Evolutionary conservation across 1,140 invertebrate species (phyloP), one percentile per base, ranked within the genome.

Genomic region (Helicoverpa zea): DNA sequence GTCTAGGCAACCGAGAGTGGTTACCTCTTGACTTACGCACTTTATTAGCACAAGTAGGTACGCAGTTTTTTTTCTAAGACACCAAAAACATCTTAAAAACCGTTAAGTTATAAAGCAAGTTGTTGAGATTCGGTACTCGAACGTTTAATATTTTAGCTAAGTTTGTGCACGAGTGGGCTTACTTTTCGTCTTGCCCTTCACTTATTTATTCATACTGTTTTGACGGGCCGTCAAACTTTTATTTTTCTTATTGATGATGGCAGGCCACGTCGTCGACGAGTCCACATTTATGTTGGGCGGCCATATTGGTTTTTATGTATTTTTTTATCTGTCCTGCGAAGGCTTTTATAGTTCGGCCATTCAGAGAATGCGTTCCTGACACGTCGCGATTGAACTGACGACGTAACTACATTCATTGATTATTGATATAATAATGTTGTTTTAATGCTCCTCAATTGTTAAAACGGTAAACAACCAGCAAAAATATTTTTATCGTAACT

Each of bases 101-200:
- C 56, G 11, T 76, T 76, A 76, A 76, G 73, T 76, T 75, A 63
- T 47, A n/a, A 63, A 76, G 43, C 43, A 75, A 76, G 58, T 76
- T 76, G 68, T 72, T 63, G 43, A 76, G 47, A 52, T 76, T 76
- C 73, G 47, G 51, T 7, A 10, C 61, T 77, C 61, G 59, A 64
- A 18, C 75, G 61, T 77, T 77, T 66, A 77, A 77, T 77, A 77
- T 77, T 77, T 77, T 77, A 77, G 58, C 49, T 77, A 77, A 77
- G 75, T 77, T 77, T 54, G 61, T 51, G 43, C 29, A 13, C 61
- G 51, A 77, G 75, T 66, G 30, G 75, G 61, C 61, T 76, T 63
- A 61, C 58, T 23, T 61, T 16, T 54, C 75, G 18, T 52, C 74
- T 18, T 63, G 47, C 59, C 75, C 75, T 66, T 66, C 30, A 64